Evolutionary conservation across 2,888 invertebrate species (phyloP), one percentile per base, ranked within the genome.

Genomic region (Drosophila eohydei): DNA sequence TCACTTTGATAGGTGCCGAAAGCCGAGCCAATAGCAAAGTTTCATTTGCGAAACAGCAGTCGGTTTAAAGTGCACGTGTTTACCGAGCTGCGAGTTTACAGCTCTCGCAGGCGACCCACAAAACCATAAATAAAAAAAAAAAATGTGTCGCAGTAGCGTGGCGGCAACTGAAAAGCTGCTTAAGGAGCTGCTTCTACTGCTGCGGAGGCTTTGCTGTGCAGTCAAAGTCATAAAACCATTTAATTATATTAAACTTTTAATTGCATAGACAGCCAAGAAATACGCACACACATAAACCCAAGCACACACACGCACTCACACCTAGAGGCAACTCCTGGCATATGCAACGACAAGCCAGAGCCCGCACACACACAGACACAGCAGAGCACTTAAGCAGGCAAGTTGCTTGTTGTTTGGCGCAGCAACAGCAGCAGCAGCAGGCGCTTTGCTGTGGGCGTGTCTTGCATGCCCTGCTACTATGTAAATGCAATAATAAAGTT

Each of bases 401-500:
- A 83, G 64, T 76, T 83, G 74, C 48, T 69, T 72, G 78, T 67
- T 73, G 78, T 74, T 66, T 56, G 65, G 69, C 62, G 36, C 65
- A 44, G 28, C 12, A 46, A 43, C 16, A 43, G 36, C 41, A 21
- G 21, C 21, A 21, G 21, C 21, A 50, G 12, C 8, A 41, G 34
- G 38, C 32, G 21, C 12, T 4, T 4, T 11, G 12, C 34, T 16
- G 30, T 21, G 40, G 61, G 66, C 63, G 57, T 62, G 48, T 55
- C 73, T 59, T 69, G 76, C 76, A 57, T 79, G 74, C 71, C 81
- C 72, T 70, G 77, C 83, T 78, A 75, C 88, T 83, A 80, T 88
- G 81, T 87, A 88, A 91, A 91, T 90, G 90, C 83, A 91, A 91
- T 92, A 92, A 92, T 90, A 92, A 92, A 92, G 90, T 92, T 92